Evolutionary conservation across 2,113 vertebrate genomes (phyloP).

Genomic region (Lampris incognitus): DNA sequence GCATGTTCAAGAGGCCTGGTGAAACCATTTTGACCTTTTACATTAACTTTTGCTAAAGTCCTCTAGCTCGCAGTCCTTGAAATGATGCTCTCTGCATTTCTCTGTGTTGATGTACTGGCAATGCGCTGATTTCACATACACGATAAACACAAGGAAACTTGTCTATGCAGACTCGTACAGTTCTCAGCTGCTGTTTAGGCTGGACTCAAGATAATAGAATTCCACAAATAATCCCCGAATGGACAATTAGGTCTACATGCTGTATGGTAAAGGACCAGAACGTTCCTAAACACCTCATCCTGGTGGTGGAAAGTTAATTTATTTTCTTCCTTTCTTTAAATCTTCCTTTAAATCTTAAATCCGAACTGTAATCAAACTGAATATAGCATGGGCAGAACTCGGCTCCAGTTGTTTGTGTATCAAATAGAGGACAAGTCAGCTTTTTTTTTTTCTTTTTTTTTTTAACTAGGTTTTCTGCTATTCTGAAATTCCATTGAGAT

Average conservation of each 20-base stretch:
- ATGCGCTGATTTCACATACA: constrained; percentile 2
- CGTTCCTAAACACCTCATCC: not conserved
- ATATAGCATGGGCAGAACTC: no score
- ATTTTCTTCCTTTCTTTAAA: no score
- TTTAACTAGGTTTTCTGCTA: no score
- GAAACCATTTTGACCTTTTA: not conserved
- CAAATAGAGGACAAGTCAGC: no score
- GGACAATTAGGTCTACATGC: not conserved
- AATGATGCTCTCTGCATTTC: constrained; percentile 26
- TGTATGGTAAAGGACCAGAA: not conserved
- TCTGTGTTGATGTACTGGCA: not conserved
- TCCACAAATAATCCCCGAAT: constrained; percentile 7
- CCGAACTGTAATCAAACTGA: no score
- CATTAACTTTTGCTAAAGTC: not conserved
- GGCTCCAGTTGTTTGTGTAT: no score
- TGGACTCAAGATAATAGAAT: not conserved
- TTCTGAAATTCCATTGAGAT: no score
- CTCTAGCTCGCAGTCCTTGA: constrained; percentile 10
- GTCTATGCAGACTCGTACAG: not conserved
- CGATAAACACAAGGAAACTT: constrained; percentile 9
- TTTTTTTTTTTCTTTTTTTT: no score
- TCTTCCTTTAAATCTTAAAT: no score
- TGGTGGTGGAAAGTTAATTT: not conserved
- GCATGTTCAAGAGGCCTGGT: no score
- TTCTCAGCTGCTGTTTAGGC: constrained; percentile 22